Evolutionary conservation across 2,113 vertebrate species (phyloP), one percentile per base, ranked within the genome.

Genomic region (Danionella cerebrum): DNA sequence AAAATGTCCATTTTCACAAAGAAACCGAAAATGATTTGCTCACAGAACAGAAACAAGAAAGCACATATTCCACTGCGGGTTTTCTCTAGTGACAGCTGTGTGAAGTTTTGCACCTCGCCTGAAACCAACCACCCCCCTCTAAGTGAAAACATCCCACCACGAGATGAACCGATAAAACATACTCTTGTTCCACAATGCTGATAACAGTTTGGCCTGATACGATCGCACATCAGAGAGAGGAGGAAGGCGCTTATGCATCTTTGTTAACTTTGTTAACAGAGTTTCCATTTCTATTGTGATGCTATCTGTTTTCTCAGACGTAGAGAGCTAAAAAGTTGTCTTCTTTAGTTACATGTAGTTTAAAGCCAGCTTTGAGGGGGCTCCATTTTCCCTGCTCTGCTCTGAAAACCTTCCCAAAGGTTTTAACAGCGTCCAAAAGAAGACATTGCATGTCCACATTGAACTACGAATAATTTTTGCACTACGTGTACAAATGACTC

Each of bases 21-120:
- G 25, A 31, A 25, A 31, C 24, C 24, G 62, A 36, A 78, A 76
- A 76, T 38, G 62, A 76, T 79, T 69, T 67, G 63, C 76, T 74
- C 63, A 68, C 42, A 76, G 47, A 67, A 67, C 65, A 60, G 78
- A 24, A 45, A 58, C 53, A 75, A 33, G 63, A 58, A 39, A 52
- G 42, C 51, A 48, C 21, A 13, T 50, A 69, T 72, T 69, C 65
- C 71, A 69, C 64, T 51, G 52, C 65, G 71, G 71, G 65, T 48
- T 73, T 58, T 44, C 35, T 65, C 13, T 67, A 62, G 31, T 53
- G 54, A 62, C 64, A 60, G 42, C 57, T 65, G 41, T 65, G 47
- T 73, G 57, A 67, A 50, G 47, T 52, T 62, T 72, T 52, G 58
- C 62, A 38, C 52, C 57, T 60, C 29, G 31, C 24, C 60, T 63